These are phyloP conservation scores for Megastigmus dorsalis DNA, from an alignment of 2,888 invertebrate genomes.

Conservation along the genomic window DNA sequence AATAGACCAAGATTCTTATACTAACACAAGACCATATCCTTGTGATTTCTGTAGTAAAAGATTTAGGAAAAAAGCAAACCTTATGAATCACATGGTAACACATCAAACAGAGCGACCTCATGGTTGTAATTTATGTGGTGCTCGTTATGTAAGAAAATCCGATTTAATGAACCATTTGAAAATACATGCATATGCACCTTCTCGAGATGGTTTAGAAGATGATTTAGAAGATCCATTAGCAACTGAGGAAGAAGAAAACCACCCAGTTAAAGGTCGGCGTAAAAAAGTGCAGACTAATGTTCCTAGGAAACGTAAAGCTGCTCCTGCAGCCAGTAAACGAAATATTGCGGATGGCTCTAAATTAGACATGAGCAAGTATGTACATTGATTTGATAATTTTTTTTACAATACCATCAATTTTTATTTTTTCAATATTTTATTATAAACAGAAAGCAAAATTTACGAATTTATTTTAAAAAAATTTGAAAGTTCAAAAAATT, in stretches of 20 bases:
- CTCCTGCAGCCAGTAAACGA: conserved; percentile 53
- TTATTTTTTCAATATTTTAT: no score
- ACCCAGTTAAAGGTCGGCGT: conserved; percentile 68
- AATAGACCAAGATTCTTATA: conserved; percentile 87
- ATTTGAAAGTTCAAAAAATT: no score
- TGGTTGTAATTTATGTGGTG: conserved; percentile 88
- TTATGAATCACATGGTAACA: conserved; percentile 91
- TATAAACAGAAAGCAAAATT: no score
- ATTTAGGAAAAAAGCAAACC: conserved; percentile 88
- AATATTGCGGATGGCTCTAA: conserved; percentile 57
- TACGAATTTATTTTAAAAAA: no score
- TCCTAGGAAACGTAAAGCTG: conserved; percentile 70
- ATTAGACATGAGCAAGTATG: conserved; percentile 49
- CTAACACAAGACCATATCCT: conserved; percentile 86
- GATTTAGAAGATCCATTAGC: conserved; percentile 73
- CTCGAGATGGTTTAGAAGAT: conserved; percentile 77
- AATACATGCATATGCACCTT: conserved; percentile 86
- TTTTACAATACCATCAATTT: no score
- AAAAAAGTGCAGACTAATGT: conserved; percentile 71
- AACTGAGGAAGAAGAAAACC: conserved; percentile 67
- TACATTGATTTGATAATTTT: not conserved
- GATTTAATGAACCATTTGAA: conserved; percentile 90
- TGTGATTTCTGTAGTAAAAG: conserved; percentile 90
- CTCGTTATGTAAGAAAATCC: conserved; percentile 85
- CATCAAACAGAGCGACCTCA: conserved; percentile 90